phyloP scores from a whole-genome alignment of 2,113 vertebrate genomes.

The Seriola quinqueradiata region DNA sequence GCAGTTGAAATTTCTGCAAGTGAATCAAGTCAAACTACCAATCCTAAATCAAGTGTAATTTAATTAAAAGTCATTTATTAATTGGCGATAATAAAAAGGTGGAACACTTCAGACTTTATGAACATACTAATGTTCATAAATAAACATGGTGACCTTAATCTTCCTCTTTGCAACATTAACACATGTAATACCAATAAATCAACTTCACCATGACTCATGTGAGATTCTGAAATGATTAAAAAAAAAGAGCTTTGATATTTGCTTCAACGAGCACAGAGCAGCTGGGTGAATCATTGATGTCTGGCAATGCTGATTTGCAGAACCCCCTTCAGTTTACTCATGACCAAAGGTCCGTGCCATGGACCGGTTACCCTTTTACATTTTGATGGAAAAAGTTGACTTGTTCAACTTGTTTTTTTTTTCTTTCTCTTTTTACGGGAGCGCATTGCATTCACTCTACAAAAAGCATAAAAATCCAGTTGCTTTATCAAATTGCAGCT shows the following conservation, averaged over 20 bases:
- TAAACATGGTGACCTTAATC: background rate
- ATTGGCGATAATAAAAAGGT: too few relatives aligned
- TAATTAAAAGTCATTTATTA: too few relatives aligned
- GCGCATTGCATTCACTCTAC: conserved; percentile 51
- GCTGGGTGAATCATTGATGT: background rate
- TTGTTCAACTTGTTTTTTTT: conserved; percentile 50
- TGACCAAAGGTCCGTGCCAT: conserved; percentile 60
- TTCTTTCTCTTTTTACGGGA: conserved; percentile 35
- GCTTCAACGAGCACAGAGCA: background rate
- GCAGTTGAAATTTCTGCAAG: too few relatives aligned
- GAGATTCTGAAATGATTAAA: background rate
- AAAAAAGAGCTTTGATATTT: background rate
- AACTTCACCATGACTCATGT: conserved; percentile 13
- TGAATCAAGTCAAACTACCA: too few relatives aligned
- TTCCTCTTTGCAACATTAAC: too few relatives aligned
- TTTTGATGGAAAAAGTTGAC: conserved; percentile 60
- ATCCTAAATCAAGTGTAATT: too few relatives aligned
- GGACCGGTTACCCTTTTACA: conserved; percentile 42
- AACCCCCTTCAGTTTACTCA: conserved; percentile 83
- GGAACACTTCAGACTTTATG: background rate
- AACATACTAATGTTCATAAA: background rate
- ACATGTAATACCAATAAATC: background rate
- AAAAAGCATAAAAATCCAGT: background rate
- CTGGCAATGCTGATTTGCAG: conserved; percentile 5
- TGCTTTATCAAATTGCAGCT: background rate